Evolutionary conservation across 2,797 vertebrate species (phyloP), one percentile per base, ranked within the genome.

Genomic region (Furcifer pardalis): DNA sequence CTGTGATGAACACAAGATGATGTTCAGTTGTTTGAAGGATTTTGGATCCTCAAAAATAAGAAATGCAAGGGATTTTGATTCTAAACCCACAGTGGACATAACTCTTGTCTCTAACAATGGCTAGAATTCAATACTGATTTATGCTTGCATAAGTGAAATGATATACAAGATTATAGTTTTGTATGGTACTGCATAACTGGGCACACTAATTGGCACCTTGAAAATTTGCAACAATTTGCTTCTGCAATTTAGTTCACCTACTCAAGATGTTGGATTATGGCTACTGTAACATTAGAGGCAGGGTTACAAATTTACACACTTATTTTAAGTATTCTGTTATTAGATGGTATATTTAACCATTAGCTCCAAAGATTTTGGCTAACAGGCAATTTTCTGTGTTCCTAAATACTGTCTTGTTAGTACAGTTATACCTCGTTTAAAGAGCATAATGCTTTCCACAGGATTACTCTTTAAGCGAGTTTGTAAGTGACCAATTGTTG

Each of bases 351-450:
- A 86, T 74, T 56, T 83, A 85, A 83, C 81, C 80, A 62, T 78
- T 68, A 75, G 77, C 83, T 84, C 87, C 86, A 76, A 78, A 27
- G 84, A 73, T 86, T 74, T 85, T 82, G 7, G 49, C 40, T 82
- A 82, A 86, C 76, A 40, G 79, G 79, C 75, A 77, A 59, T 86
- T 69, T 62, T 69, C 74, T 81, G 73, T 77, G 52, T 69, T 74
- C 63, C 72, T 86, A 79, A 86, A 86, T 82, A 86, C 81, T 86
- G 84, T 74, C 82, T 86, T 86, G 84, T 82, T 82, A 86, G 65
- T 77, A 86, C 65, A n/a, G n/a, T n/a, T n/a, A n/a, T n/a, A n/a
- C n/a, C n/a, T n/a, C n/a, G n/a, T n/a, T n/a, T n/a, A n/a, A n/a
- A n/a, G n/a, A n/a, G n/a, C n/a, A n/a, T n/a, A n/a, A n/a, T n/a